Evolutionary conservation across 2,888 invertebrate species (phyloP), one percentile per base, ranked within the genome.

Genomic region (Dastarcus helophoroides): DNA sequence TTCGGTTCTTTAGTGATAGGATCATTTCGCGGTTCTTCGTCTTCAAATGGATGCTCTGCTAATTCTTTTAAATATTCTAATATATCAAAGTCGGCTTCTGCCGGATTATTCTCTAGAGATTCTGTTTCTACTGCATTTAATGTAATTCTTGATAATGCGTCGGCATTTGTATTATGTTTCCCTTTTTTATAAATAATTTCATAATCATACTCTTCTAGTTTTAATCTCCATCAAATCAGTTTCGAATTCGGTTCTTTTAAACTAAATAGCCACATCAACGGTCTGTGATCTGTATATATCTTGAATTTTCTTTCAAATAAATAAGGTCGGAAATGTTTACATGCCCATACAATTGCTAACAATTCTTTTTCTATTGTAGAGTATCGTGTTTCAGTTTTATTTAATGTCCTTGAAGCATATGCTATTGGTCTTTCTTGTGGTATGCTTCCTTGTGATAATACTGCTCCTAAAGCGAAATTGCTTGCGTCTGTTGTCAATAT

Each of bases 371-470:
- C 35, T 2, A 37, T 37, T 3, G 37, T 37, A 6, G 17, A 24
- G 23, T 37, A 35, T 14, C 25, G 24, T 26, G 31, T 33, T 31
- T 40, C 31, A 9, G 34, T 29, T 32, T 29, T 32, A 21, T 34
- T 37, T n/a, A 39, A 31, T 1, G 50, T 51, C 33, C 55, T 30
- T 14, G 44, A 44, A 3, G 51, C 50, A 33, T 52, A 60, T 4
- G 56, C 53, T 2, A 60, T 44, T 1, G 53, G 56, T 37, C 14
- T n/a, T n/a, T n/a, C n/a, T n/a, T n/a, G n/a, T n/a, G n/a, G 8
- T 9, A n/a, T 15, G 41, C 36, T 14, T 35, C 31, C 8, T 36
- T 12, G 10, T 1, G 50, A 45, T 3, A 56, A 16, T 0, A 40
- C 36, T 10, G 39, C 39, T 10, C 39, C 37, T n/a, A 35, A 21